A percentile compares a stretch with the other conserved stretches of the same genome.
phyloP scores from a whole-genome alignment of 1,140 invertebrate species.

The Bombus picipes region DNA sequence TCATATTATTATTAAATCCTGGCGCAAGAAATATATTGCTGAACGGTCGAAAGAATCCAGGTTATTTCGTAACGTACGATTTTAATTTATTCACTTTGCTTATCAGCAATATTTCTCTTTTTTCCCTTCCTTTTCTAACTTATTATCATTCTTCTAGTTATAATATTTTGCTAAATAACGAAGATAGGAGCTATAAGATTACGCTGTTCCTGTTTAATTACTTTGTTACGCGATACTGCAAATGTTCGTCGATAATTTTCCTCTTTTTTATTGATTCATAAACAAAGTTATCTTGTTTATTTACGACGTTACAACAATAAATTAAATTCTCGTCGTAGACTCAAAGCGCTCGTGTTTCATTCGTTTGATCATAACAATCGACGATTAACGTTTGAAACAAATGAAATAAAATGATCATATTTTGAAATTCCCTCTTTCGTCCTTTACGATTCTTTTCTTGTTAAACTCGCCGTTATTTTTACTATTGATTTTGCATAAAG shows the following conservation, averaged over 20 bases:
- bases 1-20: slow-evolving; percentile 65
- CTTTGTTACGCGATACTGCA: not conserved
- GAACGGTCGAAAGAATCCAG: slow-evolving; percentile 27
- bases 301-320: not conserved
- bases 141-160: not conserved
- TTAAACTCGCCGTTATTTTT: not conserved
- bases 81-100: slow-evolving; percentile 38
- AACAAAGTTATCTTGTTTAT: not conserved
- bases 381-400: too few relatives aligned
- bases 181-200: not conserved
- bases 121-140: not conserved
- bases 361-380: not conserved
- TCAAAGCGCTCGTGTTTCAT: not conserved
- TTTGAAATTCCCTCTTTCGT: not conserved
- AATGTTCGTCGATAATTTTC: not conserved
- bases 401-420: not conserved
- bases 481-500: not conserved
- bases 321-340: not conserved
- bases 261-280: not conserved
- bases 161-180: not conserved
- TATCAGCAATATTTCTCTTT: slow-evolving; percentile 14
- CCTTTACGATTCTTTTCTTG: not conserved
- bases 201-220: not conserved
- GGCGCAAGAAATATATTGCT: slow-evolving; percentile 33
- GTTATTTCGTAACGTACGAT: slow-evolving; percentile 16